Evolutionary conservation across 1,140 invertebrate genomes (phyloP), one percentile per base, ranked within the genome.

Genomic region (Drosophila quadrilineata): DNA sequence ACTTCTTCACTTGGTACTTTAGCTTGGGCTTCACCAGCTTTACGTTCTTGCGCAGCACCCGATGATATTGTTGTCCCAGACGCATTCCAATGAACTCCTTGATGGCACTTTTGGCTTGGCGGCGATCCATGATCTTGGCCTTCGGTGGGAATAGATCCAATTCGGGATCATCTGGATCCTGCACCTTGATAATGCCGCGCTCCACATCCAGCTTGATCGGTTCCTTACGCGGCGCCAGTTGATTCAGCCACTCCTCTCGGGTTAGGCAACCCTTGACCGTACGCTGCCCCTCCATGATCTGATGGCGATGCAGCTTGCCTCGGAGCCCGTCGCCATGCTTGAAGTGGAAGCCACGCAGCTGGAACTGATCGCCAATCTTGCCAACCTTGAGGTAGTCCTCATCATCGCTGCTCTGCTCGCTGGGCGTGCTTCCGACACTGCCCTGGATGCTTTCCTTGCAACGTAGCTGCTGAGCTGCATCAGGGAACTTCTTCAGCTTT

Each of bases 311-410:
- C n/a, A 82, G 38, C 46, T 89, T 89, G 1, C 88, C 88, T 0
- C 86, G 79, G 6, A 89, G 22, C 0, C 70, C 69, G 2, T 85
- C 72, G 21, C 75, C 88, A 5, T 85, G 69, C 52, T 88, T 89
- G 24, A 77, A 89, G 26, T 88, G 88, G 28, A 87, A 89, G 28
- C 88, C 88, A 0, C 88, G 68, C 12, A 89, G 46, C 40, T 75
- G 71, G 19, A 79, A 89, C 10, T 72, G 58, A 19, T 75, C 73
- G 0, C 67, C 79, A 3, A 75, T 66, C 12, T 87, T 77, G 16
- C 88, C 88, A n/a, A 89, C 88, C 41, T 75, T 29, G 10, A 89
- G 43, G n/a, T 67, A 69, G 33, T 89, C 88, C 45, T 88, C 88
- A 21, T 89, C 88, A 14, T 89, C 77, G 40, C 80, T 87, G 26